phyloP scores from a whole-genome alignment of 2,113 vertebrate species.

The Cebidichthys violaceus region DNA sequence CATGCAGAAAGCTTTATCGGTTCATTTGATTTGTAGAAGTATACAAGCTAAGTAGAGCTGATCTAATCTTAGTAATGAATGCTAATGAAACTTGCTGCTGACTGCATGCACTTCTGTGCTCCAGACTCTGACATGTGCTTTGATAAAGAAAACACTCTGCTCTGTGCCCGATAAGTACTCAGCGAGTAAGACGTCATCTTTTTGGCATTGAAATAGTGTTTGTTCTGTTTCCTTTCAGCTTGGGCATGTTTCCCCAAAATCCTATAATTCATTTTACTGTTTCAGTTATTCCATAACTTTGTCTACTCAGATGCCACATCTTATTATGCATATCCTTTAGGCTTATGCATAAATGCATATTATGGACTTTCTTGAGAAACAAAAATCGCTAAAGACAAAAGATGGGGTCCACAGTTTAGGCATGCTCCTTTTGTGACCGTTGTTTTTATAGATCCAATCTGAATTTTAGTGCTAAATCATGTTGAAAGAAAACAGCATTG shows the following conservation, averaged over 20 bases:
- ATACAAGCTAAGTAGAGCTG: slow-evolving; percentile 12
- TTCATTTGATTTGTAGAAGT: slow-evolving; percentile 20
- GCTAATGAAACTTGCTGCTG: slow-evolving; percentile 42
- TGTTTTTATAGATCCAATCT: background rate
- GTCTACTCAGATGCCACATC: background rate
- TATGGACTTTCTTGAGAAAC: slow-evolving; percentile 12
- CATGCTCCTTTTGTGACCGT: background rate
- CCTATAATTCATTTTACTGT: background rate
- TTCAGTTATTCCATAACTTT: background rate
- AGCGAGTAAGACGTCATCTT: background rate
- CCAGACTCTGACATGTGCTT: slow-evolving; percentile 9
- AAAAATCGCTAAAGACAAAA: background rate
- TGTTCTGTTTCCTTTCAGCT: background rate
- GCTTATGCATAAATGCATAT: slow-evolving; percentile 14
- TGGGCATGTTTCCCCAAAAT: slow-evolving; percentile 1
- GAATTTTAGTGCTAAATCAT: background rate
- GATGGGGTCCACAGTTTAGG: background rate
- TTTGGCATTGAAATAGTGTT: background rate
- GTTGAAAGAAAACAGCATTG: background rate
- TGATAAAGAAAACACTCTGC: background rate
- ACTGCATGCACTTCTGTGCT: slow-evolving; percentile 8
- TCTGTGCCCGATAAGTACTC: background rate
- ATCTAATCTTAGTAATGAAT: slow-evolving; percentile 55
- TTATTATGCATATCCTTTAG: slow-evolving; percentile 8
- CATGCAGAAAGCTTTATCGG: slow-evolving; percentile 25